These are phyloP conservation scores for Zapornia atra DNA, from an alignment of 2,113 vertebrate species.

Conservation along the genomic window DNA sequence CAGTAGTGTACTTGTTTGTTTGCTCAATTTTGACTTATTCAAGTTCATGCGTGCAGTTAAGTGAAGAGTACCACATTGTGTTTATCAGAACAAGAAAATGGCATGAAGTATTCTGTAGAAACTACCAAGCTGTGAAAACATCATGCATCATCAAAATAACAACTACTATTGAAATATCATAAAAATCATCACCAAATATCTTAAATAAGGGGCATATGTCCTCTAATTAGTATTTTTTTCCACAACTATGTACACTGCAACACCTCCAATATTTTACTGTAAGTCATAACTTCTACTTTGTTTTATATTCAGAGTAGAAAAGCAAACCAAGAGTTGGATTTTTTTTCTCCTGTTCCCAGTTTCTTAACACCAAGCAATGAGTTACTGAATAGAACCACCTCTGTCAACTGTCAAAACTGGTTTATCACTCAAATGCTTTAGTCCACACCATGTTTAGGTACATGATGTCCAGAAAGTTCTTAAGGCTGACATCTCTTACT, in stretches of 20 bases:
- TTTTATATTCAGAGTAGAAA: not conserved
- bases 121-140: not conserved
- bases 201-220: not conserved
- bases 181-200: not conserved
- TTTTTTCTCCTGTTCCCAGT: not conserved
- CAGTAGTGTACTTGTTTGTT: fast-evolving
- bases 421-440: not conserved
- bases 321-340: not conserved
- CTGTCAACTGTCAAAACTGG: not conserved
- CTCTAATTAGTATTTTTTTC: not conserved
- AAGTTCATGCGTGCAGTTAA: not conserved
- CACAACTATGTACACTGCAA: not conserved
- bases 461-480: not conserved
- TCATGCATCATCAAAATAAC: not conserved
- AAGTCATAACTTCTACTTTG: not conserved
- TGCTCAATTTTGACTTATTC: not conserved
- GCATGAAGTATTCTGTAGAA: not conserved
- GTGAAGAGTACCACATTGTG: not conserved
- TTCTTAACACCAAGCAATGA: not conserved
- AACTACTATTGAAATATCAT: not conserved
- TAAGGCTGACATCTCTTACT: not conserved
- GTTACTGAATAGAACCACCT: not conserved
- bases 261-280: not conserved
- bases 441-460: not conserved
- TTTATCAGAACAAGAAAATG: not conserved